These are phyloP conservation scores for Meloidogyne floridensis DNA, from an alignment of 1,140 invertebrate genomes.

Conservation along the genomic window DNA sequence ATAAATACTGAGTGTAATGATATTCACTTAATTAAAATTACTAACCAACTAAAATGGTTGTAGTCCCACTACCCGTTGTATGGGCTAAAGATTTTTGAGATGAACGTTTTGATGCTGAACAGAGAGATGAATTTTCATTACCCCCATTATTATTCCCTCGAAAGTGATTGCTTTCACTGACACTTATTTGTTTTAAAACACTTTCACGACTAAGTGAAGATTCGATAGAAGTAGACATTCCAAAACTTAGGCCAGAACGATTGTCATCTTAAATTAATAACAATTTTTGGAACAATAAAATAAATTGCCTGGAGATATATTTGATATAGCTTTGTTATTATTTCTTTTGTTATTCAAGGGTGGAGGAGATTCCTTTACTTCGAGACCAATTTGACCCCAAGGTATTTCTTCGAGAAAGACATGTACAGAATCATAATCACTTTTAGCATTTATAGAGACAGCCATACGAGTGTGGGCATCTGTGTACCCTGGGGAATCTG, in stretches of 20 bases:
- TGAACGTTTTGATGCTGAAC: slow-evolving; percentile 10
- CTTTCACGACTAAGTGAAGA: background rate
- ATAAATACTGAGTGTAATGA: no score
- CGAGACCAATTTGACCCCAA: slow-evolving; percentile 58
- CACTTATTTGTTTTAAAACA: slow-evolving; percentile 25
- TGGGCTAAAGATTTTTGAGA: slow-evolving; percentile 20
- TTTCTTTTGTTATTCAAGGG: slow-evolving; percentile 1
- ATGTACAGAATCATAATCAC: slow-evolving; percentile 51
- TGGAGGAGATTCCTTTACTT: slow-evolving; percentile 18
- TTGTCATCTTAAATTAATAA: background rate
- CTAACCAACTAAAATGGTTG: background rate
- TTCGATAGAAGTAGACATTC: slow-evolving; percentile 17
- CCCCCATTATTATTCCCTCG: background rate
- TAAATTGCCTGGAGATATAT: background rate
- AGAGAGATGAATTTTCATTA: slow-evolving; percentile 2
- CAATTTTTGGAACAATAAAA: no score
- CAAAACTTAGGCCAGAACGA: background rate
- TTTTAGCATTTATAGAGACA: slow-evolving; percentile 60
- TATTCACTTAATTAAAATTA: background rate
- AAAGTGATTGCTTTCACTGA: slow-evolving; percentile 9
- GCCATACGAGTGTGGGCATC: slow-evolving; percentile 41
- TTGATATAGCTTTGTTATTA: background rate
- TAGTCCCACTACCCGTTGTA: background rate
- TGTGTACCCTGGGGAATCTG: slow-evolving; percentile 7
- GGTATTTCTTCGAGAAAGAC: slow-evolving; percentile 59